Conservation (phyloP, 1,140 invertebrate genomes). For the Anthonomus grandis region DNA sequence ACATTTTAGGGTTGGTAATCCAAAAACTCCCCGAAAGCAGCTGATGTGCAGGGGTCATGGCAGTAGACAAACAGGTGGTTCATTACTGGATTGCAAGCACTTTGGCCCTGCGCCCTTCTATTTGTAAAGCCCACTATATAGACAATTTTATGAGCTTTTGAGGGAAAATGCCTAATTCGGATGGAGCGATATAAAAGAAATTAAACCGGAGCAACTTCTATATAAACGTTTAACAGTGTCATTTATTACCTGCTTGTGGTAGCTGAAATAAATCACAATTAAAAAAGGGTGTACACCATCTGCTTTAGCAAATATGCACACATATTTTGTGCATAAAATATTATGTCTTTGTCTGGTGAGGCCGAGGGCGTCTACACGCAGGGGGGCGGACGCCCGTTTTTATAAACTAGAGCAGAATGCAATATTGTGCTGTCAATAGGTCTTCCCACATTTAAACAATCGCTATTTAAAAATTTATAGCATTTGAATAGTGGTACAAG, state of each 20-base stretch:
- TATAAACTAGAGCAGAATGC: slow-evolving; percentile 6
- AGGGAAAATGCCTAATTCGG: too few species aligned
- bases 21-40: slow-evolving; percentile 4
- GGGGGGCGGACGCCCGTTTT: slow-evolving; percentile 5
- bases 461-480: background rate
- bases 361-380: slow-evolving; percentile 12
- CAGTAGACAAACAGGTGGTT: slow-evolving; percentile 13
- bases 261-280: too few species aligned
- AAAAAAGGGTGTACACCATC: too few species aligned
- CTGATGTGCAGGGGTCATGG: slow-evolving; percentile 3
- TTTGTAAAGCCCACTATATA: too few species aligned
- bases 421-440: slow-evolving; percentile 16
- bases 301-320: too few species aligned
- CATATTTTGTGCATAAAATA: slow-evolving; percentile 9
- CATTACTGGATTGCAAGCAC: slow-evolving; percentile 6
- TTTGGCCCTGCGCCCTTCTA: slow-evolving; percentile 1
- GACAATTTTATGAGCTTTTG: too few species aligned
- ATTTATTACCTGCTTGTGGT: too few species aligned
- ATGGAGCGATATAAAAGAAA: too few species aligned
- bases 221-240: too few species aligned
- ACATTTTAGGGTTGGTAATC: too few species aligned
- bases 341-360: slow-evolving; percentile 1
- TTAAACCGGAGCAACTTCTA: too few species aligned
- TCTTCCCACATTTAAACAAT: slow-evolving; percentile 4
- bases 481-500: background rate